These are phyloP conservation scores for Poecilus cupreus DNA, from an alignment of 2,888 invertebrate species.

Conservation along the genomic window DNA sequence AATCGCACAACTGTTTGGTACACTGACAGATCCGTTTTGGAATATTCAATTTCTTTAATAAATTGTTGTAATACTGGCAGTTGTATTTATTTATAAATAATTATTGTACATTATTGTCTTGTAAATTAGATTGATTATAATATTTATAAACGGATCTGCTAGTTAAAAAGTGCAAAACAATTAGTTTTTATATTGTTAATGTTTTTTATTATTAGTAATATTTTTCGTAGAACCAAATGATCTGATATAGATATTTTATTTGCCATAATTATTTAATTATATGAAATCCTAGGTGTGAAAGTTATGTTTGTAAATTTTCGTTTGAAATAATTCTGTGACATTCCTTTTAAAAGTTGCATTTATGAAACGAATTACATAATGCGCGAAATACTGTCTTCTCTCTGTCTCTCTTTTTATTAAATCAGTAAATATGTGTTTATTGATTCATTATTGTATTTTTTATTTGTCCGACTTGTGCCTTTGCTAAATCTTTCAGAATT, in stretches of 20 bases:
- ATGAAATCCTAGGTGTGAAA: constrained; percentile 21
- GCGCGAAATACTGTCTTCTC: constrained; percentile 5
- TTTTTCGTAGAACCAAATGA: constrained; percentile 26
- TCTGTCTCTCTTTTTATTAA: constrained; percentile 29
- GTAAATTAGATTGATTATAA: background rate
- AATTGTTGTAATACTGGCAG: background rate
- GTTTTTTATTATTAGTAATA: constrained; percentile 19
- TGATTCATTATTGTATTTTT: constrained; percentile 39
- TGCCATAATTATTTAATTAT: constrained; percentile 37
- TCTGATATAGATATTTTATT: constrained; percentile 41
- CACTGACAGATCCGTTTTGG: constrained; percentile 10
- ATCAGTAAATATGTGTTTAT: constrained; percentile 18
- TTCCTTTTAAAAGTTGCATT: constrained; percentile 23
- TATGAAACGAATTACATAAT: constrained; percentile 35
- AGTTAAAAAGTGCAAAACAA: constrained; percentile 13
- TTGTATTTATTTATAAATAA: background rate
- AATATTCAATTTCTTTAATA: background rate
- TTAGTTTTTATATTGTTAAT: constrained; percentile 39
- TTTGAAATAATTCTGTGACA: constrained; percentile 47
- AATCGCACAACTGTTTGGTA: background rate
- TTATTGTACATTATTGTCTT: background rate
- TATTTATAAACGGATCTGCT: constrained; percentile 5
- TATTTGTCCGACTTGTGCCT: constrained; percentile 61
- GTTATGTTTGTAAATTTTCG: background rate
- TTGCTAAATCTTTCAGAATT: constrained; percentile 60